Base-by-base conservation (phyloP, 1,140 invertebrate genomes). In the Drosophila rhopaloa region DNA sequence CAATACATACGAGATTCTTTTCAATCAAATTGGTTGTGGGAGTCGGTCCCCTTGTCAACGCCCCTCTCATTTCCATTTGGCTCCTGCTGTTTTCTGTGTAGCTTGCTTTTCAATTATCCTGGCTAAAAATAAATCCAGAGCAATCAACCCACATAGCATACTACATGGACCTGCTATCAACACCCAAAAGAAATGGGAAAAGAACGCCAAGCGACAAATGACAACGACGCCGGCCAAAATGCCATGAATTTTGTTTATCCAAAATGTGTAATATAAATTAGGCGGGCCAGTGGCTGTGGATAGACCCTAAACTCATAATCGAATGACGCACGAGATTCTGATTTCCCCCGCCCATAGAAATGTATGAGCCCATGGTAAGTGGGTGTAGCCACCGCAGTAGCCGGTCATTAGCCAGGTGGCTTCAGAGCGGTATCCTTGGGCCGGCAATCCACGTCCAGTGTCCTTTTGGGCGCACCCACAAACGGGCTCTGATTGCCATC, bases 81-180 rank as follows among this genome's bases (percentile, higher is more conserved):
- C 47, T 86, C 81, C 81, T 86, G 78, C 62, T 35, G 65, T 32
- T 14, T 58, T 38, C 60, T 48, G 9, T 58, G 50, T 76, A 48
- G 75, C 65, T 81, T 85, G 75, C 82, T 71, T 85, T 85, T 85
- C 81, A 85, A 85, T 85, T 85, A 85, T 85, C 81, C 81, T 85
- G 61, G 67, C 81, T 86, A 85, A 78, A 85, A 85, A 86, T 85
- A 85, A 76, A 66, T 40, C 44, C 38, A 59, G 58, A 73, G 47
- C 60, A 79, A 72, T 47, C 74, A 79, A 24, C 44, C 40, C 68
- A 54, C 57, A 51, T 24, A 16, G 48, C 24, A 19, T 41, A 37
- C 48, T 48, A 44, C 58, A 29, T 56, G 43, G 46, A 57, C 13
- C 32, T 60, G 55, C 72, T 73, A 67, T 81, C 57, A 62, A 73